phyloP scores from a whole-genome alignment of 2,888 invertebrate species.

The Adelognathus sp. region DNA sequence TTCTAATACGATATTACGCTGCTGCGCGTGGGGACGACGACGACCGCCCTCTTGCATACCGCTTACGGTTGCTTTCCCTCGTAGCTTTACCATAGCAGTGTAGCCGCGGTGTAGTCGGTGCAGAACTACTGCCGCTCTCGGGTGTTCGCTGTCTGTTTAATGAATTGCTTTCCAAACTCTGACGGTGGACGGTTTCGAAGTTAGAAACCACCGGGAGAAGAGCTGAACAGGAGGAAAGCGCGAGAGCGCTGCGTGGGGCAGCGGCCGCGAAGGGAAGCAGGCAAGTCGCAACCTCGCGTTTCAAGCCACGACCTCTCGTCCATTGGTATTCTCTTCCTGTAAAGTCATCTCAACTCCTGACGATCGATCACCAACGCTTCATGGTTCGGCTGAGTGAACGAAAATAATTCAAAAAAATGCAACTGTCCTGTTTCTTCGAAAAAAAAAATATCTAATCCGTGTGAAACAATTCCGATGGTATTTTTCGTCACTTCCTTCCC shows the following conservation, averaged over 20 bases:
- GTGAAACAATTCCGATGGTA: neutral
- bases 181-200: slow-evolving; percentile 41
- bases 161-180: slow-evolving; percentile 60
- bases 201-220: slow-evolving; percentile 53
- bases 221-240: slow-evolving; percentile 34
- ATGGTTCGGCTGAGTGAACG: neutral
- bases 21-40: slow-evolving; percentile 47
- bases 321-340: neutral
- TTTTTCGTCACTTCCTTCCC: too few species aligned
- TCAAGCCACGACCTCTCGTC: slow-evolving; percentile 13
- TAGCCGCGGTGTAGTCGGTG: slow-evolving; percentile 14
- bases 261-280: slow-evolving; percentile 11
- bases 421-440: too few species aligned
- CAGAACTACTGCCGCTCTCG: slow-evolving; percentile 22
- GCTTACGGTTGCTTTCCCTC: neutral
- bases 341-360: neutral
- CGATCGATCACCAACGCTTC: neutral
- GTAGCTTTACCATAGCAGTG: neutral
- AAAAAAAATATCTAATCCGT: too few species aligned
- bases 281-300: slow-evolving; percentile 35
- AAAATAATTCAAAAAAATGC: neutral
- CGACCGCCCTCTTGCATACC: slow-evolving; percentile 17
- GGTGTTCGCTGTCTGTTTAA: slow-evolving; percentile 58
- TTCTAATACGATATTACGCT: slow-evolving; percentile 64
- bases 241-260: slow-evolving; percentile 29